phyloP scores from a whole-genome alignment of 2,888 invertebrate species.

The Microctonus brassicae region DNA sequence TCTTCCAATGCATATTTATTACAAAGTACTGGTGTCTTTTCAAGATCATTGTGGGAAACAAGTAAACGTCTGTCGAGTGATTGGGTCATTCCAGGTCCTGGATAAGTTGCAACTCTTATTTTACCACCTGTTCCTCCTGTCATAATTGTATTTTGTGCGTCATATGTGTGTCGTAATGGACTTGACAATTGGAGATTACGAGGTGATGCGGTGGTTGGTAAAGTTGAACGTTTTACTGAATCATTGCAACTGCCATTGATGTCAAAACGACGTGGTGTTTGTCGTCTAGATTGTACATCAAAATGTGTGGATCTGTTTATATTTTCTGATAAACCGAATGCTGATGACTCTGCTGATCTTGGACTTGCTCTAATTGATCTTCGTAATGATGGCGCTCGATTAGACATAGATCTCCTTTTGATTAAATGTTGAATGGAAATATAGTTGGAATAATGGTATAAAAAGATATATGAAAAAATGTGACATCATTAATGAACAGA shows the following conservation, averaged over 20 bases:
- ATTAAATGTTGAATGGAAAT: constrained; percentile 37
- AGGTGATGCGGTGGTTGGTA: constrained; percentile 24
- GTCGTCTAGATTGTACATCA: constrained; percentile 81
- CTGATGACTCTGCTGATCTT: constrained; percentile 77
- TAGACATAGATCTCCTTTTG: constrained; percentile 65
- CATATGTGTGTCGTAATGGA: constrained; percentile 27
- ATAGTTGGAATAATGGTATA: not conserved
- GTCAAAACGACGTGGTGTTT: constrained; percentile 25
- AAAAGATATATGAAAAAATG: not conserved
- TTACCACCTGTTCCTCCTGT: constrained; percentile 20
- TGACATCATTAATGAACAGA: not conserved
- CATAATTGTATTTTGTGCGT: constrained; percentile 21
- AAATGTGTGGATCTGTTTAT: constrained; percentile 77
- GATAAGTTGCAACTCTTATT: not conserved
- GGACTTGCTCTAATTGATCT: constrained; percentile 75
- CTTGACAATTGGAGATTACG: constrained; percentile 34
- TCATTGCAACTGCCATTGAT: constrained; percentile 23
- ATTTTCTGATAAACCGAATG: constrained; percentile 73
- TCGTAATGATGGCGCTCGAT: constrained; percentile 70
- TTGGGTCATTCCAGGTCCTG: constrained; percentile 52
- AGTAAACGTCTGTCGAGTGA: constrained; percentile 64
- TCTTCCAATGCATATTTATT: constrained; percentile 79
- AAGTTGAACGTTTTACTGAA: constrained; percentile 22
- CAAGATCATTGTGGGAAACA: constrained; percentile 62
- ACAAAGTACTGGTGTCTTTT: constrained; percentile 76